Evolutionary conservation across 2,113 vertebrate genomes (phyloP).

Genomic region (Amia ocellicauda): DNA sequence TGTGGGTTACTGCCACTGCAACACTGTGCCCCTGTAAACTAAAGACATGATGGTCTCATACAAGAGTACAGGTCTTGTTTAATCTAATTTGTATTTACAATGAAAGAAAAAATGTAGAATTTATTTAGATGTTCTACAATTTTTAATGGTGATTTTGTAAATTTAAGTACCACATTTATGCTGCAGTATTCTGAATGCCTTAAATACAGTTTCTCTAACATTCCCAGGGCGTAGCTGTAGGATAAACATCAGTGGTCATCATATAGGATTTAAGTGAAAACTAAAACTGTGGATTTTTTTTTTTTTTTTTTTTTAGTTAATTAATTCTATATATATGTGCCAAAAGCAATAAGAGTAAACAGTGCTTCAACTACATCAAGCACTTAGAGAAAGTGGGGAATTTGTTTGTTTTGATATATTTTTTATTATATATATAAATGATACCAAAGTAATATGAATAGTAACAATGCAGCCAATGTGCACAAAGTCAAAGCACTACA

Average conservation of each 20-base stretch:
- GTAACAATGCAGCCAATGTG: neutral
- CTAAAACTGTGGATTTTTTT: neutral
- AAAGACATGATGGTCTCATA: no score
- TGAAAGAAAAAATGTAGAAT: no score
- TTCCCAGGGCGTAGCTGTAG: neutral
- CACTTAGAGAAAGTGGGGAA: neutral
- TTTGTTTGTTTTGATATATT: constrained; percentile 2
- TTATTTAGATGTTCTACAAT: no score
- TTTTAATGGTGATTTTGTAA: no score
- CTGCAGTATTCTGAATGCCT: no score
- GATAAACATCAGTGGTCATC: neutral
- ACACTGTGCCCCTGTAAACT: constrained; percentile 1
- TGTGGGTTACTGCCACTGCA: neutral
- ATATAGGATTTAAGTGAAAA: neutral
- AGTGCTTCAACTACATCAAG: constrained; percentile 11
- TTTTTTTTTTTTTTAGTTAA: neutral
- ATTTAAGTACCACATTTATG: no score
- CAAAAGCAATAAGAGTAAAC: constrained; percentile 1
- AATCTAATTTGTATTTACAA: no score
- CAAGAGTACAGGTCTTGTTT: no score
- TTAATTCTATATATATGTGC: no score
- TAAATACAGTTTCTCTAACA: neutral
- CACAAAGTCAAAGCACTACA: neutral
- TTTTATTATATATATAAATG: constrained; percentile 9
- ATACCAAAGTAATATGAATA: constrained; percentile 14